Conservation (phyloP, 2,797 vertebrate genomes). For the Malacoraja senta region DNA sequence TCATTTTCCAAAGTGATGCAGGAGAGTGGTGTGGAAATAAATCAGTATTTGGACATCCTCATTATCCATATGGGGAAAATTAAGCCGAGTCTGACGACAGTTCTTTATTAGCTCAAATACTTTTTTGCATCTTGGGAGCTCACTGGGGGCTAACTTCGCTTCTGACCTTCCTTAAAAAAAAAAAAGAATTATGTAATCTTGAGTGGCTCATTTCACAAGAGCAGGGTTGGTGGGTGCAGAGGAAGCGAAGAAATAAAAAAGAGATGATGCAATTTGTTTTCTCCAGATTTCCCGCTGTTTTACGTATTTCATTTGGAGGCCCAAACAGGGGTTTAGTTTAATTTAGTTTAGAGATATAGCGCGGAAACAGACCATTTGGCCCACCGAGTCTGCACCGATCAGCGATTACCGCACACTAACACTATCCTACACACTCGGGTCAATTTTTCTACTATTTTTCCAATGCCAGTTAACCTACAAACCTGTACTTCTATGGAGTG, state of each 20-base stretch:
- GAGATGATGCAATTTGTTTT: not conserved
- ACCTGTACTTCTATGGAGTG: too few relatives aligned
- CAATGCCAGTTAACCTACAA: too few relatives aligned
- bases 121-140: not conserved
- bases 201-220: not conserved
- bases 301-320: not conserved
- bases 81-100: not conserved
- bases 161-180: not conserved
- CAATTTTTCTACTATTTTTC: too few relatives aligned
- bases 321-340: not conserved
- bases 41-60: constrained; percentile 29
- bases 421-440: too few relatives aligned
- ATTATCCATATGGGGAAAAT: constrained; percentile 26
- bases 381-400: too few relatives aligned
- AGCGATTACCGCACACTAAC: too few relatives aligned
- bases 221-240: too few relatives aligned
- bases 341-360: too few relatives aligned
- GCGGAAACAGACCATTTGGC: too few relatives aligned
- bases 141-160: not conserved
- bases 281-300: not conserved
- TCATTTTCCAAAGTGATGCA: not conserved
- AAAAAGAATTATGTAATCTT: not conserved
- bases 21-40: constrained; percentile 7
- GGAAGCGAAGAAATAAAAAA: not conserved
- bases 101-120: constrained; percentile 13